Percentiles rank a stretch among this genome's conserved stretches.
Conservation (phyloP, 2,888 invertebrate species). For the Callosobruchus maculatus region DNA sequence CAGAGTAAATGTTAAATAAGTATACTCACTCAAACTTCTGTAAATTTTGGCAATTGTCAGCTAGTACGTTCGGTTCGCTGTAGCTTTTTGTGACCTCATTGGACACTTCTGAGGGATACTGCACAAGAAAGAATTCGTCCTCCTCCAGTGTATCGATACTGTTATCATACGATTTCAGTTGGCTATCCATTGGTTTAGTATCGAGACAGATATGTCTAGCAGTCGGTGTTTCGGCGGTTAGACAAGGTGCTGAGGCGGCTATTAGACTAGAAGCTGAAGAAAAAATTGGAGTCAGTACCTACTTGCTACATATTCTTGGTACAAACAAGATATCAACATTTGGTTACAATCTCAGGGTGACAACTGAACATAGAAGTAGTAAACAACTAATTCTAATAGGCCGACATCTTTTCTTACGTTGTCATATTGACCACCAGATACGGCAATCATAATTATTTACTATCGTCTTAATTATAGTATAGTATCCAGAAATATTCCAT, state of each 20-base stretch:
- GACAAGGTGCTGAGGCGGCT: constrained; percentile 32
- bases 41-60: constrained; percentile 8
- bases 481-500: too few relatives aligned
- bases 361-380: too few relatives aligned
- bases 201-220: constrained; percentile 37
- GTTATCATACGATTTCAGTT: constrained; percentile 37
- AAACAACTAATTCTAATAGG: too few relatives aligned
- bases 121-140: constrained; percentile 47
- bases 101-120: constrained; percentile 34
- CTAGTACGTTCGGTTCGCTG: constrained; percentile 42
- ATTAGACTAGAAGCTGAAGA: neutral
- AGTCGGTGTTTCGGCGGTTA: constrained; percentile 24
- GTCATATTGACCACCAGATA: too few relatives aligned
- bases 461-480: too few relatives aligned
- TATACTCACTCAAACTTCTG: neutral
- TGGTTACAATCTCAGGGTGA: too few relatives aligned
- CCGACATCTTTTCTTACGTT: too few relatives aligned
- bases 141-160: constrained; percentile 27
- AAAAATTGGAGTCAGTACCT: neutral
- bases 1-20: too few relatives aligned
- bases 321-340: too few relatives aligned
- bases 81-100: constrained; percentile 35
- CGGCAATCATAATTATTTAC: too few relatives aligned
- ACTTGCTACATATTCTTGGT: too few relatives aligned
- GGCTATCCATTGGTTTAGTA: constrained; percentile 32